Base-by-base conservation (phyloP, 2,888 invertebrate genomes). In the Antitype chi region DNA sequence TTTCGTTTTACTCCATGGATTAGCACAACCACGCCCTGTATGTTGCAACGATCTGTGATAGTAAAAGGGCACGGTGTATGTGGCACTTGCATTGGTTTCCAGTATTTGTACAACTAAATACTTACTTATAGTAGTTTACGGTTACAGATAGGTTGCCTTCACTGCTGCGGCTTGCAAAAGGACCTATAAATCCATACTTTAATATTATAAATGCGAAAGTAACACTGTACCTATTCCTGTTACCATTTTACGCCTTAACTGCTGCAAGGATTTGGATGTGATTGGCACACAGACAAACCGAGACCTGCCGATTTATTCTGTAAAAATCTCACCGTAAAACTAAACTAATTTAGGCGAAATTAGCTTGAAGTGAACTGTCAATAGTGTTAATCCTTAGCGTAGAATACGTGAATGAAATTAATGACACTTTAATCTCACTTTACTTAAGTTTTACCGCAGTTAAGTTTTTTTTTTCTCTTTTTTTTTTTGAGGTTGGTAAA, bases 1-100 rank as follows among this genome's bases (percentile, higher is more conserved):
- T 85, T 81, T 74, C 5, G 13, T 13, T 3, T 5, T 70, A 55
- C 17, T 74, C 59, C 13, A 13, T 70, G 70, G 5, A 8, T 15
- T 43, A 25, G 38, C 15, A 23, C 28, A 23, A n/a, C 84, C 86
- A 81, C 86, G 78, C 86, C 86, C 86, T 47, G 55, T 38, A 32
- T 82, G 74, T 74, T 76, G 84, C 43, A 88, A 88, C 82, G 67
- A 57, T 85, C 57, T 75, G 43, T 66, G 70, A 68, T 78, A 66
- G 72, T 76, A 72, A 86, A 68, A 82, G 80, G 81, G 74, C 72
- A 75, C 64, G 60, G 76, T 62, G 62, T 73, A 60, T 73, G 68
- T 57, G 73, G 47, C 59, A 57, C 43, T 63, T 73, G 68, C 23
- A 81, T 43, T 84, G 47, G 28, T 63, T 70, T 70, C 62, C 62